These are phyloP conservation scores for Tetranychus truncatus DNA, from an alignment of 2,888 invertebrate genomes.

Conservation along the genomic window DNA sequence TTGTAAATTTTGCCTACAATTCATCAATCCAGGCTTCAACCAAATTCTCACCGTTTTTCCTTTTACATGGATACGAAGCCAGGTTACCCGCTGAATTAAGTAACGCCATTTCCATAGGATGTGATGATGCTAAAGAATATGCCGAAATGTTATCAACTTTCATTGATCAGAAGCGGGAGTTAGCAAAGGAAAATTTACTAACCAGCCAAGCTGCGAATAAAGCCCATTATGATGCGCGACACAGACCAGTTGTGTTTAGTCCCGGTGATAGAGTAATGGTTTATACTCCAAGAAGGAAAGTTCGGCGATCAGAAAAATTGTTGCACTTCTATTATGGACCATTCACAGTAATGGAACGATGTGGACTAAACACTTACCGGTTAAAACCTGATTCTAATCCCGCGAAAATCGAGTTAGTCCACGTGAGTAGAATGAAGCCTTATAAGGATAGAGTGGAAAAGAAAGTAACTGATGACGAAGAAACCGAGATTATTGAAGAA, in stretches of 20 bases:
- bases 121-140: background rate
- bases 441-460: background rate
- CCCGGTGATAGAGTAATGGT: conserved; percentile 16
- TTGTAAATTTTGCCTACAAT: conserved; percentile 18
- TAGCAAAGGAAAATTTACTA: background rate
- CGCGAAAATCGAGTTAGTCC: conserved; percentile 10
- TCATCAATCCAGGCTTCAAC: background rate
- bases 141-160: background rate
- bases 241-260: background rate
- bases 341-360: background rate
- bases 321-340: conserved; percentile 15
- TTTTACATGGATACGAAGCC: conserved; percentile 1
- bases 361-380: background rate
- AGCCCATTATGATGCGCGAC: background rate
- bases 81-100: conserved; percentile 17
- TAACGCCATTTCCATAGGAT: background rate
- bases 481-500: no score
- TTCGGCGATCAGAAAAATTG: conserved; percentile 15
- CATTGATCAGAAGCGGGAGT: background rate
- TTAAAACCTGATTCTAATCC: background rate
- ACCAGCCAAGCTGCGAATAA: background rate
- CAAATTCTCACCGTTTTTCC: conserved; percentile 6
- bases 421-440: conserved; percentile 14
- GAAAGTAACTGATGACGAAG: background rate
- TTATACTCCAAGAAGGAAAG: conserved; percentile 9